Base-by-base conservation (phyloP, 2,888 invertebrate genomes). In the Schrankia costaestrigalis region DNA sequence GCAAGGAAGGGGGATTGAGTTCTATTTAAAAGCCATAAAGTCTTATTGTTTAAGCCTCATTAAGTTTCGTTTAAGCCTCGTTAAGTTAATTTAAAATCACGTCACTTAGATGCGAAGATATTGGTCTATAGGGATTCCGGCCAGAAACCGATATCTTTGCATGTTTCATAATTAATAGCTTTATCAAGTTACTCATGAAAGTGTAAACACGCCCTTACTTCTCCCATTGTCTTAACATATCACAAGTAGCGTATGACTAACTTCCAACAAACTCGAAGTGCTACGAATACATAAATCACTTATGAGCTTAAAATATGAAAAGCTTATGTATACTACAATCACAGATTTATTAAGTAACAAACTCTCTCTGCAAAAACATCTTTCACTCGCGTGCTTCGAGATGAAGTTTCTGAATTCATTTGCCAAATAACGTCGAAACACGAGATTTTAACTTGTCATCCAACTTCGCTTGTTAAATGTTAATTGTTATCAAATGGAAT, bases 401-500 rank as follows among this genome's bases (percentile, higher is more conserved):
- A 74, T 77, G 74, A 82, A 83, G 75, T 84, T 84, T 72, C 50
- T 60, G 77, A 80, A 83, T 82, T 82, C 80, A 82, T 83, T 83
- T 78, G 79, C 77, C 80, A 81, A 80, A 81, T 83, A 79, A 79
- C 73, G 74, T 60, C 69, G 78, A 79, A 81, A 83, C 76, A 80
- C 78, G 80, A 76, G 78, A 78, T 78, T 81, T 76, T 70, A 81
- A 79, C 76, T 78, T 75, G 64, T 68, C 74, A 65, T 66, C 63
- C 52, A 81, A 81, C 72, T 82, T 80, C 48, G 75, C 78, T 82
- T 80, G 78, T 81, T 79, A 80, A 77, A 81, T 80, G 76, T 78
- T 82, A 78, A 83, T 80, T 79, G 79, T 76, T 76, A 70, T 69
- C 64, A 73, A 78, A 73, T 63, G 63, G 51, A 67, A 72, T 70